phyloP scores from a whole-genome alignment of 2,888 invertebrate genomes.

The Aleiodes alternator region DNA sequence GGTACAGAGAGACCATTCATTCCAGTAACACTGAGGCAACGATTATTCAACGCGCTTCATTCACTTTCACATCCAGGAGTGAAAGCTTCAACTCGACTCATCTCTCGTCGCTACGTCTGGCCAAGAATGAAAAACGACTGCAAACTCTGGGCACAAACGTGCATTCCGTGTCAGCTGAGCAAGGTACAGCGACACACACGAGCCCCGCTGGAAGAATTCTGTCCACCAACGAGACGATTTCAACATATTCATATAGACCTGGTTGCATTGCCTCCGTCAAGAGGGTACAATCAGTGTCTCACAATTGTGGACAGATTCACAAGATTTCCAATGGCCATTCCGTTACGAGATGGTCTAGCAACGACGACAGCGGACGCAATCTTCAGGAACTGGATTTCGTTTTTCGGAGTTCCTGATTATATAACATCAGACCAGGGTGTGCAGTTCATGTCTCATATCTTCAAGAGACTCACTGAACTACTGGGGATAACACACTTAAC shows the following conservation, averaged over 20 bases:
- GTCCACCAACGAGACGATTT: constrained; percentile 16
- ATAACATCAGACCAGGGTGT: constrained; percentile 58
- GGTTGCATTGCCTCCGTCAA: background rate
- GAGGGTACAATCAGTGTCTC: constrained; percentile 65
- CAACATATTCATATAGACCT: constrained; percentile 8
- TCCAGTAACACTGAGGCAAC: constrained; percentile 4
- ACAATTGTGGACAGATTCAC: constrained; percentile 66
- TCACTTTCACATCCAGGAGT: constrained; percentile 22
- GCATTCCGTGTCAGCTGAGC: constrained; percentile 21
- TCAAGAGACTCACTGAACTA: constrained; percentile 45
- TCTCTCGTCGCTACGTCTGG: constrained; percentile 22
- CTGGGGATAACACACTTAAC: constrained; percentile 30
- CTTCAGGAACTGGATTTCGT: constrained; percentile 50
- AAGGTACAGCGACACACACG: background rate
- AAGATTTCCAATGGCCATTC: constrained; percentile 59
- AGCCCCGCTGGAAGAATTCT: constrained; percentile 1
- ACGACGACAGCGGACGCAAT: constrained; percentile 29
- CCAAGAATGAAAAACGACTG: constrained; percentile 5
- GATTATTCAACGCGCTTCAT: constrained; percentile 19
- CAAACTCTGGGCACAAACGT: background rate
- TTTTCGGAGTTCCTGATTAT: constrained; percentile 50
- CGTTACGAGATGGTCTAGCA: constrained; percentile 45
- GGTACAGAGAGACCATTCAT: constrained; percentile 18
- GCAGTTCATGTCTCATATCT: constrained; percentile 56
- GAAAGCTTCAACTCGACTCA: background rate